Evolutionary conservation across 2,797 vertebrate species (phyloP), one percentile per base, ranked within the genome.

Genomic region (Martes flavigula): DNA sequence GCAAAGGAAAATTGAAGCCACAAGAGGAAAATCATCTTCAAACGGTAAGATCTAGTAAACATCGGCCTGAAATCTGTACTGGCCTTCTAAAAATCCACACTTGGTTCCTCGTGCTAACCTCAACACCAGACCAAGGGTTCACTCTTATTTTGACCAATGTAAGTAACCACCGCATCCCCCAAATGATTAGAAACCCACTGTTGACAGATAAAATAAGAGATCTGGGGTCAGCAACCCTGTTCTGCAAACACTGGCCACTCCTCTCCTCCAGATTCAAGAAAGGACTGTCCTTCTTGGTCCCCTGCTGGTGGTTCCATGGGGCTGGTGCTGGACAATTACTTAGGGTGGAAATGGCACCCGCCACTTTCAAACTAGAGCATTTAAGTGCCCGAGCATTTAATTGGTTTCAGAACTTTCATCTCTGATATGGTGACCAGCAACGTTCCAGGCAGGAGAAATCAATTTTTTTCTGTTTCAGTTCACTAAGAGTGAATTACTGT

Each of bases 1-100:
- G 56, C 82, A 81, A 48, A 94, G 43, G 93, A 91, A 87, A 40
- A 27, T 25, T 40, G 88, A 84, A 94, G 15, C 70, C 84, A 13
- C 35, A 43, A 64, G 18, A 95, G 25, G 23, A 90, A 96, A 92
- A 73, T 5, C 17, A 1, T 56, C 84, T 70, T 48, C 70, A 56
- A 58, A 46, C 1, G 54, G 10, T 60, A 18, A 81, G 17, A 12
- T 93, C 79, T 91, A 87, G 60, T 23, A 72, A 89, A 89, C 15
- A 60, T 3, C 88, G 35, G 30, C 30, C 64, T 87, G 11, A 90
- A 62, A 64, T 66, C n/a, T 32, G 2, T 35, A 72, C 62, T 91
- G 1, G 14, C 58, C 4, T 64, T 84, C 66, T 82, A 60, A 79
- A 66, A 89, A 48, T 9, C 48, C n/a, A 40, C 23, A 64, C 48